phyloP scores from a whole-genome alignment of 2,888 invertebrate genomes.

The Epirrhoe alternata region DNA sequence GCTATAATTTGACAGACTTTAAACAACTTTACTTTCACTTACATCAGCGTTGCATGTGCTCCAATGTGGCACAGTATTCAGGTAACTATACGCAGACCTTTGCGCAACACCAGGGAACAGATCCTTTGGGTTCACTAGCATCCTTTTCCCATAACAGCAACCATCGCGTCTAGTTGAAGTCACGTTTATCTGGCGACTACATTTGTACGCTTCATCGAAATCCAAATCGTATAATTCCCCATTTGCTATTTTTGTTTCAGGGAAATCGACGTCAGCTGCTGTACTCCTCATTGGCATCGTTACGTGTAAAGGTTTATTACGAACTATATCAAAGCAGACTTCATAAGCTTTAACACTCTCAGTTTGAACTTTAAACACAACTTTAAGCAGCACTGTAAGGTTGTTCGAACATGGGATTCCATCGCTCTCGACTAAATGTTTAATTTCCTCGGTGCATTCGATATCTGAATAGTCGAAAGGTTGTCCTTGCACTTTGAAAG shows the following conservation, averaged over 20 bases:
- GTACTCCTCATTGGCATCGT: slow-evolving; percentile 45
- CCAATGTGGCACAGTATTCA: slow-evolving; percentile 67
- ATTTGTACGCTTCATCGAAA: slow-evolving; percentile 55
- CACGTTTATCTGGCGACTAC: slow-evolving; percentile 47
- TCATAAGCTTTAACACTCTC: slow-evolving; percentile 49
- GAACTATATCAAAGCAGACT: slow-evolving; percentile 55
- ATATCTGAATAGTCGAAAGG: slow-evolving; percentile 52
- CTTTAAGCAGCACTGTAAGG: slow-evolving; percentile 48
- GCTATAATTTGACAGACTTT: too few relatives aligned
- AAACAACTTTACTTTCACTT: slow-evolving; percentile 23
- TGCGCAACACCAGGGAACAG: slow-evolving; percentile 56
- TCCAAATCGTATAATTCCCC: slow-evolving; percentile 43
- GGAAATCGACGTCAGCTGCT: slow-evolving; percentile 38
- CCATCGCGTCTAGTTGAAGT: slow-evolving; percentile 46
- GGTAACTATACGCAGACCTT: slow-evolving; percentile 51
- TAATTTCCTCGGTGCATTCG: slow-evolving; percentile 51
- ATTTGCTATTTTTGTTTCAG: slow-evolving; percentile 44
- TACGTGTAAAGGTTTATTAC: slow-evolving; percentile 53
- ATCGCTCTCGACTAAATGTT: slow-evolving; percentile 41
- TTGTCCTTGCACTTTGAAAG: slow-evolving; percentile 46
- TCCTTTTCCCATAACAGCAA: slow-evolving; percentile 61
- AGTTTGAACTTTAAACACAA: slow-evolving; percentile 49
- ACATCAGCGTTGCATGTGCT: slow-evolving; percentile 59
- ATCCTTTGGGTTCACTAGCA: slow-evolving; percentile 58
- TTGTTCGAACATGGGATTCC: slow-evolving; percentile 44